Evolutionary conservation across 2,888 invertebrate genomes (phyloP).

Genomic region (Pachycephus smyrnensis): DNA sequence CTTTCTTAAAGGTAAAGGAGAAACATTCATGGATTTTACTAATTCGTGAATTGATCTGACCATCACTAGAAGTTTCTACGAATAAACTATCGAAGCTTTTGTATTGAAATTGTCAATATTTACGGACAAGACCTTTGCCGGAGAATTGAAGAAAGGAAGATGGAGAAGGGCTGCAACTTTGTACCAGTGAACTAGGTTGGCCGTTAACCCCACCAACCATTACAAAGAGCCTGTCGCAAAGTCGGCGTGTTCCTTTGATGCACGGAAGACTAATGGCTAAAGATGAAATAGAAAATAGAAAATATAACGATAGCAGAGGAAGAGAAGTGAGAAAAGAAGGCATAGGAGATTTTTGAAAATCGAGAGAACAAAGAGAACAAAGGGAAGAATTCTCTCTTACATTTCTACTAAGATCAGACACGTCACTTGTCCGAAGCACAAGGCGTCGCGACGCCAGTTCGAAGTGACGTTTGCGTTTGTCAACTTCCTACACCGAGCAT

Average conservation of each 20-base stretch:
- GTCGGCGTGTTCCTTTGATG: neutral
- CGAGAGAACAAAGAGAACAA: neutral
- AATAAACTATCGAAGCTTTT: neutral
- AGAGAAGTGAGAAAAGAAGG: neutral
- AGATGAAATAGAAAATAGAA: neutral
- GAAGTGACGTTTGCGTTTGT: conserved; percentile 27
- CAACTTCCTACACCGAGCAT: conserved; percentile 46
- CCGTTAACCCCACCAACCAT: neutral
- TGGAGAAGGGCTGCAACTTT: neutral
- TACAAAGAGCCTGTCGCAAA: neutral
- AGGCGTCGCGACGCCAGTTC: neutral
- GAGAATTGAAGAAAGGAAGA: neutral
- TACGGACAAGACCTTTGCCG: neutral
- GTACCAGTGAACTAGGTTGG: neutral
- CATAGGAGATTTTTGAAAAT: neutral
- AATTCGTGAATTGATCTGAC: neutral
- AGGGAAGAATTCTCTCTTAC: neutral
- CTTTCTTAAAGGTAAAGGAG: neutral
- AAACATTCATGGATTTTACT: neutral
- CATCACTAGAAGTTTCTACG: neutral
- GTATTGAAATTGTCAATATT: neutral
- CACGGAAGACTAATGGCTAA: neutral
- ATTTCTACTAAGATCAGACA: neutral
- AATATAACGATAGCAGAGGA: neutral
- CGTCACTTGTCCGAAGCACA: neutral